Percentiles rank a stretch among this genome's conserved stretches.
phyloP scores from a whole-genome alignment of 2,113 vertebrate genomes.

The Ranitomeya variabilis region DNA sequence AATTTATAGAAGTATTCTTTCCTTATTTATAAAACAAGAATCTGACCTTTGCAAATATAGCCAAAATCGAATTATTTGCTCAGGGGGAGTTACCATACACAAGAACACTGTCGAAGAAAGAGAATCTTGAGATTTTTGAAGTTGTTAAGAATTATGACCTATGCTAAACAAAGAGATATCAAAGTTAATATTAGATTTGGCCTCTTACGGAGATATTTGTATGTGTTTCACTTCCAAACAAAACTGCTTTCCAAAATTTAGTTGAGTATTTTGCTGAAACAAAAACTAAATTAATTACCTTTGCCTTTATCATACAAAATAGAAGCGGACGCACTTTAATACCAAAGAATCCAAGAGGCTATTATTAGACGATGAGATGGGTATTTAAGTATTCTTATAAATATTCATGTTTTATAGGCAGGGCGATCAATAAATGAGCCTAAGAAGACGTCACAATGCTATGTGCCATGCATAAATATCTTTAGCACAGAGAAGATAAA shows the following conservation, averaged over 20 bases:
- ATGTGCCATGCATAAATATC: not conserved
- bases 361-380: not conserved
- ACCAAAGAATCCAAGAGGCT: not conserved
- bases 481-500: not conserved
- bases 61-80: not conserved
- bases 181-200: not conserved
- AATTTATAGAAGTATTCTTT: not conserved
- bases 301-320: not conserved
- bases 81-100: not conserved
- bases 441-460: not conserved
- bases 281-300: not conserved
- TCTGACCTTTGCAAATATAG: not conserved
- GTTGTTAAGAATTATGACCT: not conserved
- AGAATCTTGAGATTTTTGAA: not conserved
- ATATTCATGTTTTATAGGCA: conserved; percentile 15
- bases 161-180: not conserved
- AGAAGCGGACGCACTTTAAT: not conserved
- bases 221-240: not conserved
- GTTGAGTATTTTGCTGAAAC: not conserved
- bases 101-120: not conserved
- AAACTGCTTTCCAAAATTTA: not conserved
- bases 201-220: not conserved
- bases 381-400: not conserved
- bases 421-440: not conserved
- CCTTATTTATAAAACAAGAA: not conserved